Evolutionary conservation across 2,888 invertebrate genomes (phyloP), one percentile per base, ranked within the genome.

Genomic region (Sarcophaga subvicina): DNA sequence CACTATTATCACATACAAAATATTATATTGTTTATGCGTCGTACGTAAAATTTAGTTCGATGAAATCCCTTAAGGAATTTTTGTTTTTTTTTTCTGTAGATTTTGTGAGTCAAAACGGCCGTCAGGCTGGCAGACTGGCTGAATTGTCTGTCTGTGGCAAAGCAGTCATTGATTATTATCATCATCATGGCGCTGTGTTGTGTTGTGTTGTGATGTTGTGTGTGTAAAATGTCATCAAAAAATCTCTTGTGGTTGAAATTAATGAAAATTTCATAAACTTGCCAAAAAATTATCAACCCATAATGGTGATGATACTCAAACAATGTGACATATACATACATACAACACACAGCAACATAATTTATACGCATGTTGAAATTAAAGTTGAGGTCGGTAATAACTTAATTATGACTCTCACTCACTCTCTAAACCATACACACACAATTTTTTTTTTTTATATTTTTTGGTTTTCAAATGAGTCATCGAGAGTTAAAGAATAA

Each of bases 241-340:
- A 84, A 80, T 86, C 88, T 85, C 88, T 81, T 86, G 88, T 81
- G 88, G 80, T 76, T 82, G 37, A 85, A 88, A 88, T 86, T 88
- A 88, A 88, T 88, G 88, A 88, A 88, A 88, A 85, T 88, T 87
- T 87, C 87, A 88, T 88, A 88, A 83, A 88, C 87, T 88, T 87
- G 82, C 82, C 84, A 83, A 54, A 87, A 82, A 80, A 80, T 84
- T 82, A 87, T 87, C 66, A 87, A 84, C 81, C 82, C 76, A 67
- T 63, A 47, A 17, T 62, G 62, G 62, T 62, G 17, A 62, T 86
- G 83, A 83, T 78, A 83, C 17, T 22, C 73, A 54, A 63, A 14
- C 12, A 12, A 54, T 54, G 3, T 17, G 14, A 54, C 17, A 20
- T 45, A 37, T 37, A 69, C n/a, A 71, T 11, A 63, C 54, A 45